Base-by-base conservation (phyloP, 2,888 invertebrate genomes). In the Pyralis farinalis region DNA sequence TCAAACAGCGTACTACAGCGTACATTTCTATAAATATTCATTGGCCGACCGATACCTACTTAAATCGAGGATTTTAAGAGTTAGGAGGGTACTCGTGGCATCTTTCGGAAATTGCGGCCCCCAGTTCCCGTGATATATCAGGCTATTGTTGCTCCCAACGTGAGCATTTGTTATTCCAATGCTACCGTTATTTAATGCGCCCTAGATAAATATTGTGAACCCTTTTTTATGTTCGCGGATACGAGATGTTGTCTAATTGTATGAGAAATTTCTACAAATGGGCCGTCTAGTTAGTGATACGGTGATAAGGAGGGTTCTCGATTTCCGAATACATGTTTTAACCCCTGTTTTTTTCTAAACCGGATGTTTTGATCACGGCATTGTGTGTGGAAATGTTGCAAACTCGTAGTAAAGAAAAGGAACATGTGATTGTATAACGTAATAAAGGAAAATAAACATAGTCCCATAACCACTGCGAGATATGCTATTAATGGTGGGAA, bases 131-230 rank as follows among this genome's bases (percentile, higher is more conserved):
- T 39, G 39, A 45, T 46, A 38, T 42, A 43, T 42, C 43, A 30
- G 36, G 35, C 43, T 32, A 38, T 38, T 38, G 32, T 38, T 33
- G 27, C 37, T 43, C 47, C 42, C 65, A 64, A 54, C 62, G 60
- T 63, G 62, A 59, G 59, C 68, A 77, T 76, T 74, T 77, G 69
- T 77, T 76, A 76, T 71, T 69, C 61, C 63, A 68, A 74, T 71
- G 63, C 63, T 63, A 55, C 66, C 62, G 63, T 69, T 72, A 68
- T 74, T 67, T 72, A 75, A 72, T 68, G 61, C 63, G 61, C 60
- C 69, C 71, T 68, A 68, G 61, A 77, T 77, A 73, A 71, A 76
- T 74, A 73, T 70, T 63, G 66, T 63, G 62, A 65, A 69, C 70
- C 71, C 70, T 71, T 73, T 74, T 74, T 69, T 64, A 65, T 33